Evolutionary conservation across 2,113 vertebrate species (phyloP).

Genomic region (Dunckerocampus dactyliophorus): DNA sequence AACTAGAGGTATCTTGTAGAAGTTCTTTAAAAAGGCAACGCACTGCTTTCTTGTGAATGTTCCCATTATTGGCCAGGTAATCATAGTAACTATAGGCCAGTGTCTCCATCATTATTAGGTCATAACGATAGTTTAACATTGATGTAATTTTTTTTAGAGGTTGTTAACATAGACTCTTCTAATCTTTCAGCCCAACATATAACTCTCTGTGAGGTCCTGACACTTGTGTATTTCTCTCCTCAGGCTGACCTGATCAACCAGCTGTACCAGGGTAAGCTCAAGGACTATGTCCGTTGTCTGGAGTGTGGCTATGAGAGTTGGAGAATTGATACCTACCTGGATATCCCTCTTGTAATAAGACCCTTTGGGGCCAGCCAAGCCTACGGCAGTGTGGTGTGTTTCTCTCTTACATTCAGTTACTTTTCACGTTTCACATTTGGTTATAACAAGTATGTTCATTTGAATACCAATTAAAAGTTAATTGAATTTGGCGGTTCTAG

Average conservation of each 20-base stretch:
- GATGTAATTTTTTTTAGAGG: neutral
- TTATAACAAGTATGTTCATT: conserved; percentile 1
- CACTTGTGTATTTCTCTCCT: conserved; percentile 41
- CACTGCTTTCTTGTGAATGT: neutral
- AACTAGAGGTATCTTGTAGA: neutral
- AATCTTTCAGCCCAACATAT: neutral
- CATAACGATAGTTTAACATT: neutral
- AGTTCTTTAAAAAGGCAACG: neutral
- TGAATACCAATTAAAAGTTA: conserved; percentile 3
- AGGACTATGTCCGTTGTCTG: conserved; percentile 96
- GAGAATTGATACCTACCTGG: conserved; percentile 96
- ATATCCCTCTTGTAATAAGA: conserved; percentile 97
- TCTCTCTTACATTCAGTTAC: conserved; percentile 5
- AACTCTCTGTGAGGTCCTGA: conserved; percentile 20
- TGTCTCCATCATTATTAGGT: too few relatives aligned
- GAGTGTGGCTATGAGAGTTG: conserved; percentile 98
- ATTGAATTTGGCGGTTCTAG: conserved; percentile 59
- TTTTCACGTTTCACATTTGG: conserved; percentile 10
- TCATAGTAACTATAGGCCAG: neutral
- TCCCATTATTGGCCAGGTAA: neutral
- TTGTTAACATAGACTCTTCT: neutral
- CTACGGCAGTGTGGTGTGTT: conserved; percentile 95
- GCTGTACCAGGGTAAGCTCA: conserved; percentile 97
- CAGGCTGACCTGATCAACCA: conserved; percentile 99
- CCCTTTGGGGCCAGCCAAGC: conserved; percentile 95